Percentiles rank a stretch among this genome's conserved stretches.
Conservation (phyloP, 1,140 invertebrate species). For the Papilio polyxenes region DNA sequence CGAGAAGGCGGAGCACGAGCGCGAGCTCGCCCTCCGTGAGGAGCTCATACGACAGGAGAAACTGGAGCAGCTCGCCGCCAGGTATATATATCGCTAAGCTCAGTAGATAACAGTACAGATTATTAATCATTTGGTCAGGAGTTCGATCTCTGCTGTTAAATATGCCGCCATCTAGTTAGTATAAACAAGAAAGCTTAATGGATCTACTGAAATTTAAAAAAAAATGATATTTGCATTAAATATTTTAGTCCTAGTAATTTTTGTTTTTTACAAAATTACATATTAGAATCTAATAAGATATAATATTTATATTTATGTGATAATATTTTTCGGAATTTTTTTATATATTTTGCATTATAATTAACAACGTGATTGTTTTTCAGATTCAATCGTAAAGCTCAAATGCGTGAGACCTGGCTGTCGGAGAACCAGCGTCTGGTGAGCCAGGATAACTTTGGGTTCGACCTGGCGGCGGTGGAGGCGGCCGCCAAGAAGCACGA, state of each 20-base stretch:
- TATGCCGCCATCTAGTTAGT: no score
- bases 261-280: no score
- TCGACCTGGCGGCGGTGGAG: slow-evolving; percentile 98
- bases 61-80: slow-evolving; percentile 98
- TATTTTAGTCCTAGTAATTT: no score
- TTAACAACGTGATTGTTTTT: not conserved
- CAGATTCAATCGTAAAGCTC: slow-evolving; percentile 98
- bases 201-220: no score
- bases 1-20: slow-evolving; percentile 99
- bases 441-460: slow-evolving; percentile 98
- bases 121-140: no score
- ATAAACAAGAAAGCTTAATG: no score
- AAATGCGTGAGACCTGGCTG: slow-evolving; percentile 99
- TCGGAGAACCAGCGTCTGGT: slow-evolving; percentile 99
- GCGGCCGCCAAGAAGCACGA: slow-evolving; percentile 99
- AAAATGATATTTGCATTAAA: no score
- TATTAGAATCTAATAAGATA: no score
- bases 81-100: slow-evolving; percentile 50
- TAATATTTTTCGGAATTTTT: not conserved
- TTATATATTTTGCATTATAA: not conserved
- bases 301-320: no score
- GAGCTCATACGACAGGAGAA: slow-evolving; percentile 99
- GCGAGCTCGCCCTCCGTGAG: slow-evolving; percentile 97
- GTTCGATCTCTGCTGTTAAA: no score
- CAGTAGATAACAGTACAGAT: no score